Evolutionary conservation across 2,888 invertebrate genomes (phyloP).

Genomic region (Torymus tubicola): DNA sequence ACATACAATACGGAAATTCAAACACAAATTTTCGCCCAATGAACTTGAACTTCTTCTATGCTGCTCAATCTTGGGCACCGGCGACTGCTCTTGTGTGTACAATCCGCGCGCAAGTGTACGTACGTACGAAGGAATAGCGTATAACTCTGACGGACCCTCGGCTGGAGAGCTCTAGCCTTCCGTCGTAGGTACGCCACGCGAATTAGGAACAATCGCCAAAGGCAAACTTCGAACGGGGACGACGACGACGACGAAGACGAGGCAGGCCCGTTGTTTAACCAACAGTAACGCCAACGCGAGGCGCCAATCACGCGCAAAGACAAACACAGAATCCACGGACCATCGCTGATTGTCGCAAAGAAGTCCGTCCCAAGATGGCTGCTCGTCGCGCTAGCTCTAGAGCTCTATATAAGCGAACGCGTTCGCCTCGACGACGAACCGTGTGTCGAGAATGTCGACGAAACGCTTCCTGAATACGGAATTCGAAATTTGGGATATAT

Average conservation of each 20-base stretch:
- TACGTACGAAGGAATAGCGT: neutral
- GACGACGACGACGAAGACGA: slow-evolving; percentile 50
- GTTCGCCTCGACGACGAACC: slow-evolving; percentile 4
- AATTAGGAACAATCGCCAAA: slow-evolving; percentile 58
- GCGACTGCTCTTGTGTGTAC: slow-evolving; percentile 14
- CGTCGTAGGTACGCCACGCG: slow-evolving; percentile 15
- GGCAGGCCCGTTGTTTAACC: slow-evolving; percentile 58
- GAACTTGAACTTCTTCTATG: slow-evolving; percentile 26
- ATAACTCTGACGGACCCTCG: neutral
- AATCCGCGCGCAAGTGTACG: slow-evolving; percentile 13
- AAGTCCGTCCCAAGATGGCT: slow-evolving; percentile 58
- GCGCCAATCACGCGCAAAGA: slow-evolving; percentile 75
- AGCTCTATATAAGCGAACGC: neutral
- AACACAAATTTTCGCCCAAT: neutral
- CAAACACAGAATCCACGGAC: slow-evolving; percentile 72
- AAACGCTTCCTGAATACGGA: slow-evolving; percentile 71
- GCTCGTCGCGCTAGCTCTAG: neutral
- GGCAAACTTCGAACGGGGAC: slow-evolving; percentile 57
- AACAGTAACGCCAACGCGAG: slow-evolving; percentile 68
- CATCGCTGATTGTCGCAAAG: slow-evolving; percentile 72
- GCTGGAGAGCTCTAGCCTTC: neutral
- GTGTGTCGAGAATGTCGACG: slow-evolving; percentile 32
- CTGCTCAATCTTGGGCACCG: neutral
- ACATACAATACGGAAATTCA: neutral
- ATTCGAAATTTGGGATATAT: slow-evolving; percentile 53